Evolutionary conservation across 2,888 invertebrate genomes (phyloP).

Genomic region (Epistrophe eligans): DNA sequence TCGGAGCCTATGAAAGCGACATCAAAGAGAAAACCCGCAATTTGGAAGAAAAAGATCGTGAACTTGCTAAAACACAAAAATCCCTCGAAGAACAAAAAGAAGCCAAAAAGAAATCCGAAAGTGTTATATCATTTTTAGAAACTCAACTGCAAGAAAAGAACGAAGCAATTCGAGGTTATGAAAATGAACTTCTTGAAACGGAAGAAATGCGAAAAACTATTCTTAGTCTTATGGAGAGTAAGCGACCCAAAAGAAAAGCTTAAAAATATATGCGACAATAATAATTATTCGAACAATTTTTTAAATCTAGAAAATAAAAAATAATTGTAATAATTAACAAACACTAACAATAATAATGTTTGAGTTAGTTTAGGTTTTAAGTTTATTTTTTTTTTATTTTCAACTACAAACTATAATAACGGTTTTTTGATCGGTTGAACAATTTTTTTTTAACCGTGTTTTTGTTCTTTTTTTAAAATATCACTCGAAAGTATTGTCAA

Average conservation of each 20-base stretch:
- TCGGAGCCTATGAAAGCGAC: constrained; percentile 81
- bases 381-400: constrained; percentile 49
- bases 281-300: background rate
- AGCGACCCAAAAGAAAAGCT: constrained; percentile 82
- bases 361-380: constrained; percentile 64
- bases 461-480: constrained; percentile 25
- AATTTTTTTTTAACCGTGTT: constrained; percentile 12
- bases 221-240: constrained; percentile 83
- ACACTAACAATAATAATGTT: background rate
- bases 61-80: constrained; percentile 81
- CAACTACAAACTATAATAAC: constrained; percentile 58
- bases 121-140: constrained; percentile 81
- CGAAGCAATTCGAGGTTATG: constrained; percentile 81
- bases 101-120: constrained; percentile 81
- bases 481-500: constrained; percentile 50
- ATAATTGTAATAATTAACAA: constrained; percentile 2
- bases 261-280: background rate
- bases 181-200: constrained; percentile 82
- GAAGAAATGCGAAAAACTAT: constrained; percentile 83
- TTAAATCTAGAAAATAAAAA: background rate
- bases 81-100: constrained; percentile 82
- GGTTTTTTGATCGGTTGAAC: constrained; percentile 45
- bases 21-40: constrained; percentile 80
- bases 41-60: constrained; percentile 81
- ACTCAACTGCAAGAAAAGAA: constrained; percentile 82